phyloP scores from a whole-genome alignment of 2,113 vertebrate genomes.

The Labrus mixtus region DNA sequence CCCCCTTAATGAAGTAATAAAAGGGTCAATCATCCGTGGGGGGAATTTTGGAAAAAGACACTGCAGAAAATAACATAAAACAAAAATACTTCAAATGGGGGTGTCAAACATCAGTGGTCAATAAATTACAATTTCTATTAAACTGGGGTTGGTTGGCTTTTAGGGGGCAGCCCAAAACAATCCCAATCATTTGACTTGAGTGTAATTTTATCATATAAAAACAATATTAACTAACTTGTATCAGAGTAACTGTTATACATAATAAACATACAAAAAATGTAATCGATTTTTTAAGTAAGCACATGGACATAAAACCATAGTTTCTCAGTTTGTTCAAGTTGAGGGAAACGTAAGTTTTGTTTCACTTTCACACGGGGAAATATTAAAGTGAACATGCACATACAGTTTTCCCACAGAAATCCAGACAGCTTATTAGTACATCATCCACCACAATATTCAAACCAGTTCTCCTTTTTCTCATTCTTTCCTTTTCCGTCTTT shows the following conservation, averaged over 20 bases:
- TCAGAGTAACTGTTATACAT: no score
- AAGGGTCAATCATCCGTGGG: not conserved
- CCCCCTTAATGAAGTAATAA: not conserved
- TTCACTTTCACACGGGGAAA: not conserved
- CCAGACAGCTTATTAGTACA: slow-evolving; percentile 17
- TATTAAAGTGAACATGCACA: slow-evolving; percentile 5
- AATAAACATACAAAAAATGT: no score
- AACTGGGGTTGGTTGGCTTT: no score
- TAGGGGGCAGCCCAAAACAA: no score
- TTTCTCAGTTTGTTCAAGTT: not conserved
- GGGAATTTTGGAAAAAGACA: not conserved
- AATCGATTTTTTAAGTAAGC: no score
- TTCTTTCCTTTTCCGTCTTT: slow-evolving; percentile 32
- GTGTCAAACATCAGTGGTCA: no score
- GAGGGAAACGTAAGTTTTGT: not conserved
- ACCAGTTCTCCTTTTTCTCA: slow-evolving; percentile 31
- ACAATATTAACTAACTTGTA: no score
- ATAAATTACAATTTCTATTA: no score
- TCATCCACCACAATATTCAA: slow-evolving; percentile 16
- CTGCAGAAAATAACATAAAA: not conserved
- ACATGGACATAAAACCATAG: no score
- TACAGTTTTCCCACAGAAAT: slow-evolving; percentile 26
- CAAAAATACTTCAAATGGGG: not conserved
- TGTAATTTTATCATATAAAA: no score
- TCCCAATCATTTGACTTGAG: no score